phyloP scores from a whole-genome alignment of 2,797 vertebrate species.

The Tamandua tetradactyla region DNA sequence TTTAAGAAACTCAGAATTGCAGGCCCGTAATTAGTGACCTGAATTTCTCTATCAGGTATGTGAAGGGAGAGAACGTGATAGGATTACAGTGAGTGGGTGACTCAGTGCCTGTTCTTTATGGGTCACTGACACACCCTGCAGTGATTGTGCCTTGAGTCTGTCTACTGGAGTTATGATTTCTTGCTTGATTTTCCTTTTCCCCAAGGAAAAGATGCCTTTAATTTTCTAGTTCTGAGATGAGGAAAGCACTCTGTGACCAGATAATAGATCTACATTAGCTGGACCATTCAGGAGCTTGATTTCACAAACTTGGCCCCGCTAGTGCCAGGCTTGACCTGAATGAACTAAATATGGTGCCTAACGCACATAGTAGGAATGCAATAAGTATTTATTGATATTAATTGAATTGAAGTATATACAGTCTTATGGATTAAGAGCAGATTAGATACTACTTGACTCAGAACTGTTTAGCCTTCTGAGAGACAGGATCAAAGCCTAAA shows the following conservation, averaged over 20 bases:
- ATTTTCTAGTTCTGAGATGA: neutral
- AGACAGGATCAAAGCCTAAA: neutral
- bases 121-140: neutral
- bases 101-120: neutral
- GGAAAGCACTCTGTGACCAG: neutral
- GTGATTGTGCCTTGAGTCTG: neutral
- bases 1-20: neutral
- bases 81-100: neutral
- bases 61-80: neutral
- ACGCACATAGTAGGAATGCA: neutral
- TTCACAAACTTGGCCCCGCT: neutral
- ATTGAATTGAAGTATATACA: neutral
- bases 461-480: neutral
- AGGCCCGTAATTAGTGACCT: neutral
- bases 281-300: neutral
- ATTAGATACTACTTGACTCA: neutral
- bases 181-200: conserved; percentile 17
- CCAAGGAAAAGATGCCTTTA: neutral
- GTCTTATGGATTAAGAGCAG: neutral
- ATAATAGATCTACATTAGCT: neutral
- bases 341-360: neutral
- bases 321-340: neutral
- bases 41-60: neutral
- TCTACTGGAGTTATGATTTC: neutral
- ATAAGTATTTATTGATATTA: neutral